Percentiles rank a stretch among this genome's conserved stretches.
Evolutionary conservation across 2,797 vertebrate genomes (phyloP).

Genomic region (Orientallactaga sibirica): DNA sequence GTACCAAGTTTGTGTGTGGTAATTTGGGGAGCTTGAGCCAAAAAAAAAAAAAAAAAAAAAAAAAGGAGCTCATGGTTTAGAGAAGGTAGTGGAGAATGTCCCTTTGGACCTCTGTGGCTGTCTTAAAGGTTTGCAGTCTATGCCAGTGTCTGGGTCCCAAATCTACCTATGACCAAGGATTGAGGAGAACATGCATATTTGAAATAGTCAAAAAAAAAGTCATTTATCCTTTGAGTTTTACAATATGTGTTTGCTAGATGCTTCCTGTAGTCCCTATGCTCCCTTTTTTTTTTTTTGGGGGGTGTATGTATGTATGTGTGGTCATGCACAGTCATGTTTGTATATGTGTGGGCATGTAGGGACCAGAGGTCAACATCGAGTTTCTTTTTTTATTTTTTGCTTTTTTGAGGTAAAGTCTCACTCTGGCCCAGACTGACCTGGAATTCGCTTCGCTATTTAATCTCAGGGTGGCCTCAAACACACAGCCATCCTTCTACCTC

Average conservation of each 20-base stretch:
- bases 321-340: too few species aligned
- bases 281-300: background rate
- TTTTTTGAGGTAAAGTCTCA: too few species aligned
- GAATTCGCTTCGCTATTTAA: too few species aligned
- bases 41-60: too few species aligned
- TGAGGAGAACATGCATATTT: slow-evolving; percentile 45
- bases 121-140: background rate
- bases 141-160: background rate
- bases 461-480: too few species aligned
- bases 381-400: too few species aligned
- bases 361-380: too few species aligned
- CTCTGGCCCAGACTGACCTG: too few species aligned
- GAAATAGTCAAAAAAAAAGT: background rate
- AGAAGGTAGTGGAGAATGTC: background rate
- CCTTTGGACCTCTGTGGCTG: background rate
- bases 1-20: background rate
- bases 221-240: slow-evolving; percentile 59
- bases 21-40: background rate
- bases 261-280: background rate
- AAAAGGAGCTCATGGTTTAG: background rate
- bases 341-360: too few species aligned
- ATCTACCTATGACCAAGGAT: background rate
- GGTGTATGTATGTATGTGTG: too few species aligned
- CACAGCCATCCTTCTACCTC: too few species aligned
- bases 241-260: slow-evolving; percentile 20